Evolutionary conservation across 1,140 invertebrate species (phyloP), one percentile per base, ranked within the genome.

Genomic region (Pentalonia nigronervosa): DNA sequence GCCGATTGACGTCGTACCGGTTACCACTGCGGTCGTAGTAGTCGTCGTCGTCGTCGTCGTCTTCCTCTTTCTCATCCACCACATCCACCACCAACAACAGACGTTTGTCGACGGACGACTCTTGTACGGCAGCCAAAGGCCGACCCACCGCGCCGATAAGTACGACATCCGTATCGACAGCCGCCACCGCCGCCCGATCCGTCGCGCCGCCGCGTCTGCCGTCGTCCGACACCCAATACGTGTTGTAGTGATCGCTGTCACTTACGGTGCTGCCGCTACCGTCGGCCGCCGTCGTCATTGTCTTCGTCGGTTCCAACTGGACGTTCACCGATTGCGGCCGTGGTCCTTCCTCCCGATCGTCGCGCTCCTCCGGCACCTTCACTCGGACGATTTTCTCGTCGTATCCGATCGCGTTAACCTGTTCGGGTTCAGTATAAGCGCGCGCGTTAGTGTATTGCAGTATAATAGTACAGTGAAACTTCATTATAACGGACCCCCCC

Each of bases 341-440:
- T 2, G 87, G 48, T 7, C n/a, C 47, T 48, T 76, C 41, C 2
- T 90, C 36, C 0, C 0, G n/a, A 47, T 86, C 25, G 2, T 89
- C n/a, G 2, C 9, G 21, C 11, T 17, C 36, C 56, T 7, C 23
- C 6, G 89, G 89, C 23, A 67, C 89, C 30, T 90, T 23, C 14
- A 90, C 25, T 17, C 53, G 34, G 2, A 90, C 36, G 25, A 30
- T 90, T 90, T 90, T 90, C 41, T 67, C 89, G 36, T 90, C 21
- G 41, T 67, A 36, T 45, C 53, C 89, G 2, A 7, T 41, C 36
- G 89, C 89, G 25, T 67, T 90, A 7, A 90, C 89, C 89, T 90
- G 25, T 2, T 4, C 60, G 23, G 88, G 30, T 53, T 21, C 88
- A 53, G n/a, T n/a, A 34, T 41, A 36, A 7, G 0, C 2, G 14